Evolutionary conservation across 2,888 invertebrate species (phyloP).

Genomic region (Aphodius granarius): DNA sequence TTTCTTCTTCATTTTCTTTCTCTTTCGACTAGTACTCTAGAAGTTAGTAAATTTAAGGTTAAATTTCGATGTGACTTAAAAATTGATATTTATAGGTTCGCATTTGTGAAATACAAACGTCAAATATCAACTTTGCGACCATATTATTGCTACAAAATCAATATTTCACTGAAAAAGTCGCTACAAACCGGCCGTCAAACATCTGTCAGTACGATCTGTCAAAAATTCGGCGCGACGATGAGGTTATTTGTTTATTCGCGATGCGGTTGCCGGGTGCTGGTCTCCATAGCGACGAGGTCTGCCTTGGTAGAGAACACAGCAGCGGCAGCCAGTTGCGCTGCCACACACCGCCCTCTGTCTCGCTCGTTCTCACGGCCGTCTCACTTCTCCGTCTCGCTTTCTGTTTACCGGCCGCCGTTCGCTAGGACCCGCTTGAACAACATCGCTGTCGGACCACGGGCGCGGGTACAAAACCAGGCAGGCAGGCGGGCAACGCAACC

Average conservation of each 20-base stretch:
- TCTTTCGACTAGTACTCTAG: too few species aligned
- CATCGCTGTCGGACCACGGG: too few species aligned
- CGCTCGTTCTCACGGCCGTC: slow-evolving; percentile 31
- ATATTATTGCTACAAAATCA: too few species aligned
- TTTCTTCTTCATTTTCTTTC: too few species aligned
- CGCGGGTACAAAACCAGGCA: slow-evolving; percentile 31
- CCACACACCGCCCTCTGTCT: slow-evolving; percentile 32
- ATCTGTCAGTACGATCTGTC: neutral
- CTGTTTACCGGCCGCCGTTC: slow-evolving; percentile 37
- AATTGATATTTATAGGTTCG: too few species aligned
- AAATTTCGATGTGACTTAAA: too few species aligned
- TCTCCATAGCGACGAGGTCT: slow-evolving; percentile 34
- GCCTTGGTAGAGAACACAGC: slow-evolving; percentile 34
- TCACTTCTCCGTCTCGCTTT: slow-evolving; percentile 32
- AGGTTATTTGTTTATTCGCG: neutral
- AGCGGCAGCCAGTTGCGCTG: slow-evolving; percentile 32
- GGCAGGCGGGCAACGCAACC: slow-evolving; percentile 28
- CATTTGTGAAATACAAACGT: too few species aligned
- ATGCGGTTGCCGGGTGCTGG: slow-evolving; percentile 18
- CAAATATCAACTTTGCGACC: too few species aligned
- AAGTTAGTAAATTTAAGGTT: too few species aligned
- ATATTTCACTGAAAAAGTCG: too few species aligned
- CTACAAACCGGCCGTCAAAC: neutral
- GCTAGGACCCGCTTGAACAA: too few species aligned
- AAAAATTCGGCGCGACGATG: neutral